Evolutionary conservation across 2,113 vertebrate species (phyloP).

Genomic region (Hippoglossus stenolepis): DNA sequence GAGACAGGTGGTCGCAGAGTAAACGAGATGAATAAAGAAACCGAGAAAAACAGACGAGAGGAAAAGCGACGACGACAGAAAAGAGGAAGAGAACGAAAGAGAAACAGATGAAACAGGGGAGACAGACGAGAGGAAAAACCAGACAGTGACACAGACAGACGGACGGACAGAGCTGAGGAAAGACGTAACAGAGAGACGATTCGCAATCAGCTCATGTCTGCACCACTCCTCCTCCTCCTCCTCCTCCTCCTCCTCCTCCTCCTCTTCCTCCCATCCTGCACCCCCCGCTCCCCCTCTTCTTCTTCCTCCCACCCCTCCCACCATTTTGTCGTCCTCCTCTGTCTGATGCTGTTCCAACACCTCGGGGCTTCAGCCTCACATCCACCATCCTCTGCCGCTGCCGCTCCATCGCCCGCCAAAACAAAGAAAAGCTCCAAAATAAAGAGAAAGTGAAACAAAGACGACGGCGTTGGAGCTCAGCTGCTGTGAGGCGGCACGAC

Average conservation of each 20-base stretch:
- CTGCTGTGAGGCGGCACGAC: too few relatives aligned
- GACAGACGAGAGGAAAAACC: not conserved
- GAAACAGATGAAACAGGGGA: not conserved
- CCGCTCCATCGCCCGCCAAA: not conserved
- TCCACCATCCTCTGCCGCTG: slow-evolving; percentile 51
- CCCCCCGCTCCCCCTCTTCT: slow-evolving; percentile 55
- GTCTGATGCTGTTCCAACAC: slow-evolving; percentile 68
- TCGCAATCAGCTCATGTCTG: slow-evolving; percentile 60
- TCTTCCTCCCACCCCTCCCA: slow-evolving; percentile 50
- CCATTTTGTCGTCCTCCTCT: slow-evolving; percentile 72
- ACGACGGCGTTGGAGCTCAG: too few relatives aligned
- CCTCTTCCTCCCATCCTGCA: slow-evolving; percentile 23
- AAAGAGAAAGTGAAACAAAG: too few relatives aligned
- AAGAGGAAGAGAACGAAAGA: not conserved
- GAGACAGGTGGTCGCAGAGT: too few relatives aligned
- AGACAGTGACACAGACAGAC: not conserved
- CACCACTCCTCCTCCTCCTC: slow-evolving; percentile 24
- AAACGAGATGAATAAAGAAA: too few relatives aligned
- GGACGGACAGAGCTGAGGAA: not conserved
- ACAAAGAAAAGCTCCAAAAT: not conserved
- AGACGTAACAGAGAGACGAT: slow-evolving; percentile 27
- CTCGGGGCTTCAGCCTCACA: slow-evolving; percentile 64
- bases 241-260: slow-evolving; percentile 26
- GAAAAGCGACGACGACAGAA: too few relatives aligned
- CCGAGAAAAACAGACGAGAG: not conserved